Percentiles rank a stretch among this genome's conserved stretches.
Evolutionary conservation across 2,888 invertebrate species (phyloP).

Genomic region (Rhagophthalmus giganteus): DNA sequence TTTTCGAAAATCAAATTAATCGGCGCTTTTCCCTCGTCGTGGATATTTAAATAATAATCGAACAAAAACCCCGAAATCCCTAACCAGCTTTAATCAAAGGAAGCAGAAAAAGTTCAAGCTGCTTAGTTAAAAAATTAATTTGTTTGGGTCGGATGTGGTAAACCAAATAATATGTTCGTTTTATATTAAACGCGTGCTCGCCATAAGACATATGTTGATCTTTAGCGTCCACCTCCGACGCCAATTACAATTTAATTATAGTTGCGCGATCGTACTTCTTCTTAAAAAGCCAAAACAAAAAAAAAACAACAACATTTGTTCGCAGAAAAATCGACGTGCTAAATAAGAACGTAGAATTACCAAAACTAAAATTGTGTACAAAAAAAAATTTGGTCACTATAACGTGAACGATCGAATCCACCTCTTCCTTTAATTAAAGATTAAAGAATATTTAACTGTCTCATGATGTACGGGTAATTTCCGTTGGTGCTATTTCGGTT

Average conservation of each 20-base stretch:
- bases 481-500: slow-evolving; percentile 4
- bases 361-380: slow-evolving; percentile 1
- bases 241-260: slow-evolving; percentile 23
- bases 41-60: too few species aligned
- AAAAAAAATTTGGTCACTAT: background rate
- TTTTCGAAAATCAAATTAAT: too few species aligned
- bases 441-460: background rate
- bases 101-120: slow-evolving; percentile 11
- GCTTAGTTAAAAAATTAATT: slow-evolving; percentile 15
- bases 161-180: slow-evolving; percentile 22
- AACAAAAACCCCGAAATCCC: background rate
- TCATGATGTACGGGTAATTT: slow-evolving; percentile 6
- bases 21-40: too few species aligned
- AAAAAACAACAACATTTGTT: slow-evolving; percentile 3
- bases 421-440: slow-evolving; percentile 8
- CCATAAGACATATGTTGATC: slow-evolving; percentile 8
- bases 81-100: background rate
- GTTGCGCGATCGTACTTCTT: slow-evolving; percentile 8
- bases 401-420: background rate
- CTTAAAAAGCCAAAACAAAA: too few species aligned
- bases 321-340: slow-evolving; percentile 10
- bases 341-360: slow-evolving; percentile 4
- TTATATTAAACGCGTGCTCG: slow-evolving; percentile 20
- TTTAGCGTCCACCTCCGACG: slow-evolving; percentile 2
- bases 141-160: slow-evolving; percentile 27